Conservation (phyloP, 2,888 invertebrate genomes). For the Neoscelio sp. region DNA sequence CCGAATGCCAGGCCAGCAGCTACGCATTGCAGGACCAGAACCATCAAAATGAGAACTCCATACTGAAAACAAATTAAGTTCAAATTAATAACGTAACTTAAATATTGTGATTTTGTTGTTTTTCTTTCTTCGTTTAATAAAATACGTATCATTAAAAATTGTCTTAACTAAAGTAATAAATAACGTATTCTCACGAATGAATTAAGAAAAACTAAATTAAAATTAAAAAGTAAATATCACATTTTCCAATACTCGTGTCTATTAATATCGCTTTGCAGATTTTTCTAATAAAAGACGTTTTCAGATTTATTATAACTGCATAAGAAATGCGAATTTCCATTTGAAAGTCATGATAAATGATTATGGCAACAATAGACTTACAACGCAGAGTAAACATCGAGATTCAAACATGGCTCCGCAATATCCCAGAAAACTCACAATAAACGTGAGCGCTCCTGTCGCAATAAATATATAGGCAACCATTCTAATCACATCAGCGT, state of each 20-base stretch:
- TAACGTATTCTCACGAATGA: too few relatives aligned
- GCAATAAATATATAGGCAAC: conserved; percentile 88
- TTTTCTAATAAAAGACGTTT: too few relatives aligned
- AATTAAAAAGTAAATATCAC: too few relatives aligned
- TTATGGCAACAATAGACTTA: conserved; percentile 83
- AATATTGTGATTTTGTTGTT: conserved; percentile 18
- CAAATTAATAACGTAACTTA: too few relatives aligned
- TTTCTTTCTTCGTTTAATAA: not conserved
- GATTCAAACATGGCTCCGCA: conserved; percentile 89
- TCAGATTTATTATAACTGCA: too few relatives aligned
- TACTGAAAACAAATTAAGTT: conserved; percentile 85
- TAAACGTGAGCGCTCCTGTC: conserved; percentile 88
- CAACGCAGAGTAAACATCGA: conserved; percentile 87
- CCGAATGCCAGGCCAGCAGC: conserved; percentile 87
- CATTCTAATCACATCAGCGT: conserved; percentile 86
- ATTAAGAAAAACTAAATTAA: too few relatives aligned
- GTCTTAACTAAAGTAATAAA: too few relatives aligned
- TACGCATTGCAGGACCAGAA: conserved; percentile 87
- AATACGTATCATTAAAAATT: not conserved
- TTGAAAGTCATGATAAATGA: conserved; percentile 31
- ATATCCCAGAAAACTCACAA: conserved; percentile 89
- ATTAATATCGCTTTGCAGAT: too few relatives aligned
- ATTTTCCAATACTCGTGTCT: too few relatives aligned
- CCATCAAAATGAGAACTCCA: conserved; percentile 87
- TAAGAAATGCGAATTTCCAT: not conserved